phyloP scores from a whole-genome alignment of 2,113 vertebrate genomes.

The Bos taurus region ARS-UCD2.0 NC_037333.1:90293001-90293500 shows the following conservation, averaged over 20 bases:
- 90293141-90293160: not conserved
- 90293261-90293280: not conserved
- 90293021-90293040: not conserved
- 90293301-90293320: not conserved
- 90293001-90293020: not conserved
- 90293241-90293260: not conserved
- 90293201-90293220: not conserved
- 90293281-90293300: not conserved
- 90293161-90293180: not conserved
- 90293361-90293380: not conserved
- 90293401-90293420: not conserved
- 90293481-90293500: not conserved
- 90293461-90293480: not conserved
- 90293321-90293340: not conserved
- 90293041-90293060: not conserved
- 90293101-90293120: not conserved
- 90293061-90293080: fast-evolving
- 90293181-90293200: not conserved
- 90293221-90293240: not conserved
- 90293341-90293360: not conserved
- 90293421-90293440: not conserved
- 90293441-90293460: not conserved
- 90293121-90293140: not conserved
- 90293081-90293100: not conserved
- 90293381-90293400: not conserved